These are phyloP conservation scores for Parnassius glacialis DNA, from an alignment of 2,888 invertebrate species.

Conservation along the genomic window DNA sequence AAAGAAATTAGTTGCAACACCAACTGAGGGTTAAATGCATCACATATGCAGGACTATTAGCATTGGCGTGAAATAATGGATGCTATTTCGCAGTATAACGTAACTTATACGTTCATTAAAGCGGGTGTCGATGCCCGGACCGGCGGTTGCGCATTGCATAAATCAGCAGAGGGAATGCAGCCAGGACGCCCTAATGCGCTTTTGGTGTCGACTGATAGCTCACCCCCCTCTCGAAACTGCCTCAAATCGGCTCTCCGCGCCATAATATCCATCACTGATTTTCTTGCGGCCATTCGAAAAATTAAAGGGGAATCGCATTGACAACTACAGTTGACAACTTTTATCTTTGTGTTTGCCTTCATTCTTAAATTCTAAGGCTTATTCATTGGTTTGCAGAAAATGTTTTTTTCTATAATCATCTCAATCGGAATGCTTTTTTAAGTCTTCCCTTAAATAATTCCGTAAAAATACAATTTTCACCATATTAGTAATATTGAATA, in stretches of 20 bases:
- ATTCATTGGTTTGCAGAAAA: no score
- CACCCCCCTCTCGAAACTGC: conserved; percentile 38
- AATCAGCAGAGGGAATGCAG: conserved; percentile 74
- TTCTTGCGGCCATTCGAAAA: conserved; percentile 13
- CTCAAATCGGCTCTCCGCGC: conserved; percentile 42
- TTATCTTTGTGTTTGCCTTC: no score
- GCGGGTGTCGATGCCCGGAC: conserved; percentile 68
- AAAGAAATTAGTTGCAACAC: conserved; percentile 27
- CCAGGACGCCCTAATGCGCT: conserved; percentile 74
- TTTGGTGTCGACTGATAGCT: conserved; percentile 74
- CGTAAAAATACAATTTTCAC: conserved; percentile 2
- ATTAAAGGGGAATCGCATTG: conserved; percentile 10
- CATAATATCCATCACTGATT: conserved; percentile 33
- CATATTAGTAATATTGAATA: background rate
- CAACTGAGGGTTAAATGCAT: conserved; percentile 34
- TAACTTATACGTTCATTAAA: conserved; percentile 75
- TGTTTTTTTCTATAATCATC: no score
- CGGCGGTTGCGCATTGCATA: conserved; percentile 69
- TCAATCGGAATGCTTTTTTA: no score
- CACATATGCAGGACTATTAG: conserved; percentile 58
- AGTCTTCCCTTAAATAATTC: background rate
- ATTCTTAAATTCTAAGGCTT: no score
- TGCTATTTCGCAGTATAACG: conserved; percentile 68
- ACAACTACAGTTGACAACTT: background rate
- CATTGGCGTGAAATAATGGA: conserved; percentile 71